Conservation (phyloP, 1,140 invertebrate species). For the Galleria mellonella region DNA sequence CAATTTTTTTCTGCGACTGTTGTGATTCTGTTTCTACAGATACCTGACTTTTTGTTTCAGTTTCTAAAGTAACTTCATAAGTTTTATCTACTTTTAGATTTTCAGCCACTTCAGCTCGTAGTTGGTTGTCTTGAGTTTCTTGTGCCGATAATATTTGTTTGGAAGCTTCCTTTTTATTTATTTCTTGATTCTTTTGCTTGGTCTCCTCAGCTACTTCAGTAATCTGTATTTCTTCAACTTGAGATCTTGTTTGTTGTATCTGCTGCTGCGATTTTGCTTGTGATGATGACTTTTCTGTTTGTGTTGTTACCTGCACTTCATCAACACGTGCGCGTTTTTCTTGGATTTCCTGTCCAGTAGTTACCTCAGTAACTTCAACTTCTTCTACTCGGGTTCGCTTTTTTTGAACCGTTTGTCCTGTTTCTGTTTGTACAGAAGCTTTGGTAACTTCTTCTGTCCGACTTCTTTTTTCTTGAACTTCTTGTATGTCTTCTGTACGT, state of each 20-base stretch:
- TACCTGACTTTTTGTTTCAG: too few species aligned
- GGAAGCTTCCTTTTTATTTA: too few species aligned
- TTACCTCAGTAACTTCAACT: slow-evolving; percentile 6
- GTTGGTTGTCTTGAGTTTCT: too few species aligned
- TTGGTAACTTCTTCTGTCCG: slow-evolving; percentile 35
- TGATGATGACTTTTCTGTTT: neutral
- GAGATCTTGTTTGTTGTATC: neutral
- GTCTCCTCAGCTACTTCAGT: neutral
- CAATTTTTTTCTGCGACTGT: too few species aligned
- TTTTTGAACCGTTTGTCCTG: slow-evolving; percentile 1
- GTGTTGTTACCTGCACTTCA: neutral
- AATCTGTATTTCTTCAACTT: neutral
- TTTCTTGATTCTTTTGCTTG: neutral
- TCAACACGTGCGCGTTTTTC: slow-evolving; percentile 1
- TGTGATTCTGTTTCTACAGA: too few species aligned
- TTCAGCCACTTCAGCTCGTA: too few species aligned
- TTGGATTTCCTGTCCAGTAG: slow-evolving; percentile 2
- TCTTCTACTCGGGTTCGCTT: slow-evolving; percentile 5
- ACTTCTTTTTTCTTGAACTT: slow-evolving; percentile 45
- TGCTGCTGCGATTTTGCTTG: neutral
- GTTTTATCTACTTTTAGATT: too few species aligned
- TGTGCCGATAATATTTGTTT: too few species aligned
- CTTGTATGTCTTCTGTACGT: slow-evolving; percentile 36
- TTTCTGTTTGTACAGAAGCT: slow-evolving; percentile 14
- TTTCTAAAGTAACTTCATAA: too few species aligned